Base-by-base conservation (phyloP, 2,888 invertebrate species). In the Diabrotica balteata region DNA sequence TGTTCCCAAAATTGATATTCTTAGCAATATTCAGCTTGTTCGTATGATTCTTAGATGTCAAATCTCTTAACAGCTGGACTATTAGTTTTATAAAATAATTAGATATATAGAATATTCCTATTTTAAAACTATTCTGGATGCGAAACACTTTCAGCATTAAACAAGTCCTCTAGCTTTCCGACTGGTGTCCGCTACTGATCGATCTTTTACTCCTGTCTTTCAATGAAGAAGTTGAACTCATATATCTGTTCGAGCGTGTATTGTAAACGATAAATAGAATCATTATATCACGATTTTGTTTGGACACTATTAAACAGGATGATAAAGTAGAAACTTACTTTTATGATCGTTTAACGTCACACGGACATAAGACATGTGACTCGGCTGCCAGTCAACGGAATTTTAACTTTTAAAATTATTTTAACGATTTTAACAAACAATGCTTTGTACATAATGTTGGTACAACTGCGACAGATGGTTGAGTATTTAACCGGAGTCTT, bases 291-390 rank as follows among this genome's bases (percentile, higher is more conserved):
- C 76, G 78, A 78, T 76, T 77, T 77, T 75, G 76, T 77, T 75
- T 72, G 72, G 72, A 72, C 73, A 76, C 79, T 79, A 80, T 80
- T 80, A 80, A 78, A 73, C 75, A 74, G 72, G 76, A 80, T 80
- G 80, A 80, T 80, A 77, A 77, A 76, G 78, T 78, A 76, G 72
- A 77, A 76, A 75, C 52, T 32, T 57, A 57, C n/a, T 55, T 63
- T 63, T 57, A 57, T 57, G 46, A 50, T 57, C 63, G 10, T 50
- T 49, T 63, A 63, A 51, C 51, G 52, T 60, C 11, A 45, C 53
- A 9, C 22, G 32, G 51, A 8, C 51, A 51, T 17, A 54, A 54
- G 22, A 54, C 22, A 22, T 47, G 47, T 10, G 54, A 54, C 54
- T 54, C 22, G 7, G 54, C n/a, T 54, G 54, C 54, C 11, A 17